These are phyloP conservation scores for Hylaeus volcanicus DNA, from an alignment of 1,140 invertebrate species.

Conservation along the genomic window DNA sequence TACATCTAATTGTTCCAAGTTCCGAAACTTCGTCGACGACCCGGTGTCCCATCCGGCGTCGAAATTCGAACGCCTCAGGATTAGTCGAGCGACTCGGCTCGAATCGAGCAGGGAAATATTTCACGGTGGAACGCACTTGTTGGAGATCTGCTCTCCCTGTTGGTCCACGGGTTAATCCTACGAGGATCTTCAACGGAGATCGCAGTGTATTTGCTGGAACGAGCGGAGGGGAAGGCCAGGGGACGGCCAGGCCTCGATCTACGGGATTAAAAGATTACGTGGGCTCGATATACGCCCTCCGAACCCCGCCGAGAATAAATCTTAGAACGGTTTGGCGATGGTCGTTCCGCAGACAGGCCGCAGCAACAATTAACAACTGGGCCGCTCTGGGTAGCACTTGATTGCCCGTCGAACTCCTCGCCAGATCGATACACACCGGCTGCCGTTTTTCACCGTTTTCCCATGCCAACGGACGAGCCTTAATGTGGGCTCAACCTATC, in stretches of 20 bases:
- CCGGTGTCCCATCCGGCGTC: background rate
- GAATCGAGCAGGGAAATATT: slow-evolving; percentile 20
- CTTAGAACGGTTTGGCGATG: slow-evolving; percentile 34
- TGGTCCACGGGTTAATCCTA: slow-evolving; percentile 15
- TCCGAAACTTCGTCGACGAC: background rate
- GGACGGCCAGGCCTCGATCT: background rate
- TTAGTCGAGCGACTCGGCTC: slow-evolving; percentile 3
- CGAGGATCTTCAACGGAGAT: slow-evolving; percentile 19
- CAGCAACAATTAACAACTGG: slow-evolving; percentile 59
- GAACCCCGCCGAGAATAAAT: slow-evolving; percentile 41
- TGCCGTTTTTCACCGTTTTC: slow-evolving; percentile 42
- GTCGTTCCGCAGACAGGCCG: slow-evolving; percentile 37
- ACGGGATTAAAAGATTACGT: slow-evolving; percentile 35
- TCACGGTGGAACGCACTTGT: background rate
- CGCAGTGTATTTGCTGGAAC: slow-evolving; percentile 5
- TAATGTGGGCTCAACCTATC: slow-evolving; percentile 54
- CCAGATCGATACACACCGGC: slow-evolving; percentile 46
- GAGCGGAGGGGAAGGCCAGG: background rate
- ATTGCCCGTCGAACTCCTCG: slow-evolving; percentile 49
- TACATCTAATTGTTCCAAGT: slow-evolving; percentile 7
- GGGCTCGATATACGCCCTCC: slow-evolving; percentile 9
- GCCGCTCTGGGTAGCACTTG: slow-evolving; percentile 38
- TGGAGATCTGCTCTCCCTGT: slow-evolving; percentile 13
- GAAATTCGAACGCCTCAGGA: background rate
- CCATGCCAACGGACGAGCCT: slow-evolving; percentile 33